Evolutionary conservation across 1,140 invertebrate species (phyloP), one percentile per base, ranked within the genome.

Genomic region (Spodoptera litura): DNA sequence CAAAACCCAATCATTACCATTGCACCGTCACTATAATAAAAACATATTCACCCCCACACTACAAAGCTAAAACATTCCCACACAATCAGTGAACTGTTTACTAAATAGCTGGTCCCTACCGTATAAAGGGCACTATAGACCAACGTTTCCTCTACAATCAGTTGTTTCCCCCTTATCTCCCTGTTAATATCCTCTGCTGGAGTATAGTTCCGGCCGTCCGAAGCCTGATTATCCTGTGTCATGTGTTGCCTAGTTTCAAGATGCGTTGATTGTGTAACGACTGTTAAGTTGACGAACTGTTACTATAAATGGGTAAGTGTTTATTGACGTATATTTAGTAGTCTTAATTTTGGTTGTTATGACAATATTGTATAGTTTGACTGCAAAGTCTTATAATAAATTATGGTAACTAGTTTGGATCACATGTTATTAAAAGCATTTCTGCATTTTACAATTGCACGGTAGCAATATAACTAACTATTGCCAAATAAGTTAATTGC

Each of bases 131-230:
- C n/a, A 20, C 27, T 25, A 20, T 35, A 59, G 38, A 74, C 44
- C 58, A 68, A 20, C 27, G 73, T 64, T 75, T 75, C 73, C 73
- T 75, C 58, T 13, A 64, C 73, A 64, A 75, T 75, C 73, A 75
- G 73, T 75, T 62, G 59, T 75, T 74, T 59, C 56, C 72, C 73
- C 73, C 59, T 62, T 75, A 75, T 75, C 73, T 75, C 49, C 44
- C n/a, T 11, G 73, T 75, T 75, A 75, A 75, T 75, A 75, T 75
- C 73, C 59, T 64, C 59, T 35, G 73, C 73, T 75, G 59, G 44
- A 49, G 73, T 75, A 61, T 75, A 75, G 73, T 64, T 75, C 59
- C 73, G 73, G 58, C 6, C 58, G 58, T 53, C n/a, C 20, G 59
- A 53, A 68, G 61, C 64, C 49, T 64, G 73, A 75, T 75, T 75